A percentile compares a stretch with the other conserved stretches of the same genome.
Conservation (phyloP, 2,888 invertebrate genomes). For the Hanleya hanleyi region DNA sequence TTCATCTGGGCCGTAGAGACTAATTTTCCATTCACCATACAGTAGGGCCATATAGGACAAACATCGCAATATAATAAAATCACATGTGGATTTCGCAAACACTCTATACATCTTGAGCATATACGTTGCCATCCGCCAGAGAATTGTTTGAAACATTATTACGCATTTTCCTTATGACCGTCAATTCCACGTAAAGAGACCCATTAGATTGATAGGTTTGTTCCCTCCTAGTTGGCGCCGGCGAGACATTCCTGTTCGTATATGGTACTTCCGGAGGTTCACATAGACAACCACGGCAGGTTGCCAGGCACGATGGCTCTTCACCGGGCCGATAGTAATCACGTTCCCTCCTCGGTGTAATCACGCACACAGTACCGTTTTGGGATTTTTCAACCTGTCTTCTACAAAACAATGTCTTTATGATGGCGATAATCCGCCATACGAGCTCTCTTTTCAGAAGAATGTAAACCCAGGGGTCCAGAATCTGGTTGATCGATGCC, state of each 20-base stretch:
- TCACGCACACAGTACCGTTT: not conserved
- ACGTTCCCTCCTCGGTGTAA: not conserved
- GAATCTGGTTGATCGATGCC: conserved; percentile 70
- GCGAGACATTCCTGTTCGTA: not conserved
- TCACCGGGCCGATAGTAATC: not conserved
- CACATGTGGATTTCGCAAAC: too few species aligned
- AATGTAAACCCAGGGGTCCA: conserved; percentile 73
- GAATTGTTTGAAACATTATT: too few species aligned
- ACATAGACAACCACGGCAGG: not conserved
- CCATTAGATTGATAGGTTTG: not conserved
- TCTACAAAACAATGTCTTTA: conserved; percentile 16
- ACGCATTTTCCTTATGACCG: too few species aligned
- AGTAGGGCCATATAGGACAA: too few species aligned
- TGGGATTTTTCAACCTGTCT: not conserved
- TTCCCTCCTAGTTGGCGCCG: not conserved
- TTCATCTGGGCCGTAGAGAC: too few species aligned
- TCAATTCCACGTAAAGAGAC: not conserved
- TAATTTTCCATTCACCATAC: too few species aligned
- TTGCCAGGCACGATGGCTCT: not conserved
- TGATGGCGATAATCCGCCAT: conserved; percentile 41
- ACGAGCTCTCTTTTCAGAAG: conserved; percentile 65
- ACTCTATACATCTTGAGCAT: too few species aligned
- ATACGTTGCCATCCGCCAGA: too few species aligned
- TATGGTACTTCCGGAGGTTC: not conserved
- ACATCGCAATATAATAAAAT: too few species aligned